Percentiles rank a stretch among this genome's conserved stretches.
Conservation (phyloP, 1,140 invertebrate species). For the Cepaea nemoralis region DNA sequence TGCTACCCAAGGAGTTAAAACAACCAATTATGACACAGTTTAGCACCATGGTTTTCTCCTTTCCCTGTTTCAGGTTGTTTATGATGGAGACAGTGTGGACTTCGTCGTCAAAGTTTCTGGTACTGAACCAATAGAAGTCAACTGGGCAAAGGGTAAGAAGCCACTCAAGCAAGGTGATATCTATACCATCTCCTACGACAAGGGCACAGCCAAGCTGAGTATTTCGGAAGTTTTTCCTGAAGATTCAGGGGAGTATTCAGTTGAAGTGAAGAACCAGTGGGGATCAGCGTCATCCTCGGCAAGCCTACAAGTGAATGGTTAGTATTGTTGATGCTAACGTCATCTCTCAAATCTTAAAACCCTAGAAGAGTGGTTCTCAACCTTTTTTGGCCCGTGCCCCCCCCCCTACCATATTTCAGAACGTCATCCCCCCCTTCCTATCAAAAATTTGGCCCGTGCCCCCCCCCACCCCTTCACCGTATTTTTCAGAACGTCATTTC, state of each 20-base stretch:
- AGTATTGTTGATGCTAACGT: too few relatives aligned
- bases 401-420: too few relatives aligned
- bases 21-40: too few relatives aligned
- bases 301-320: constrained; percentile 67
- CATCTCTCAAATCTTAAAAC: too few relatives aligned
- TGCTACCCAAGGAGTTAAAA: too few relatives aligned
- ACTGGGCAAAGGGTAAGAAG: constrained; percentile 66
- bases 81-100: constrained; percentile 64
- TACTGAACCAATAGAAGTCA: constrained; percentile 66
- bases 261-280: constrained; percentile 88
- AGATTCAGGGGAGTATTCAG: constrained; percentile 93
- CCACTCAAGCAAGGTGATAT: constrained; percentile 53
- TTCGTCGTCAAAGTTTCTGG: constrained; percentile 66
- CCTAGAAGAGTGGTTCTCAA: too few relatives aligned
- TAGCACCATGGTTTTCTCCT: too few relatives aligned
- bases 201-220: constrained; percentile 57
- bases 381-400: too few relatives aligned
- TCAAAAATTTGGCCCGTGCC: too few relatives aligned
- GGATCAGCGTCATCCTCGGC: constrained; percentile 79
- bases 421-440: too few relatives aligned
- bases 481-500: too few relatives aligned
- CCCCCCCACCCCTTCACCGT: too few relatives aligned
- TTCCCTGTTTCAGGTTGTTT: constrained; percentile 50
- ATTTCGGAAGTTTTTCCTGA: constrained; percentile 94
- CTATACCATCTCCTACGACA: constrained; percentile 57